phyloP scores from a whole-genome alignment of 1,140 invertebrate genomes.

The Halesus radiatus region DNA sequence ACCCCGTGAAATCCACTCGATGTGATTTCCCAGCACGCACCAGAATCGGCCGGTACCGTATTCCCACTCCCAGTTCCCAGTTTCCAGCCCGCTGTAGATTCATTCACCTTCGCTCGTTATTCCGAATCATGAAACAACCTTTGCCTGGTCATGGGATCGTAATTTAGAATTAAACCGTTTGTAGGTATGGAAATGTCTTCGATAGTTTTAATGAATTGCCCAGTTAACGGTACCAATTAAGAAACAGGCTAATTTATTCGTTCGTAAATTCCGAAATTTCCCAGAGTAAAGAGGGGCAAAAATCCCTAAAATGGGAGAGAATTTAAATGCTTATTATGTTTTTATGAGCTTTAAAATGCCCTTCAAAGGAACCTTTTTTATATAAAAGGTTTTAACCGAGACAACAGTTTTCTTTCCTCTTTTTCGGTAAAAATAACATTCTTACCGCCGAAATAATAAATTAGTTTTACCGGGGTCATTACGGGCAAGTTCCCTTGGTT shows the following conservation, averaged over 20 bases:
- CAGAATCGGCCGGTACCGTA: not conserved
- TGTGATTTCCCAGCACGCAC: no score
- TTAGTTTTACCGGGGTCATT: no score
- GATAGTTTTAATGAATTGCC: constrained; percentile 29
- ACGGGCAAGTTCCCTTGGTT: no score
- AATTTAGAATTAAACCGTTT: constrained; percentile 12
- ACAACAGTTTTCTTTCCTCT: no score
- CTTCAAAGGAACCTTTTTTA: not conserved
- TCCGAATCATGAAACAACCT: constrained; percentile 25
- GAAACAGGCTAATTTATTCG: constrained; percentile 17
- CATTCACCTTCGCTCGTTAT: not conserved
- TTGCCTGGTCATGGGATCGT: not conserved
- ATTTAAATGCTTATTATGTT: constrained; percentile 3
- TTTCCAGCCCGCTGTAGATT: not conserved
- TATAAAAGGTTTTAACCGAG: no score
- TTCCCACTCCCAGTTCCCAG: no score
- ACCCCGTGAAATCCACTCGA: no score
- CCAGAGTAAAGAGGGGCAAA: not conserved
- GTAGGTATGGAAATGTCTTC: constrained; percentile 28
- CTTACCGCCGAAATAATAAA: no score
- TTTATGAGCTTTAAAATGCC: not conserved
- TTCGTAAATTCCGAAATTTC: constrained; percentile 9
- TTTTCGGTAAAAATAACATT: no score
- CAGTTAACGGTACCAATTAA: constrained; percentile 27
- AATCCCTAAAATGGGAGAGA: constrained; percentile 1